Base-by-base conservation (phyloP, 2,888 invertebrate species). In the Heliconius aoede region DNA sequence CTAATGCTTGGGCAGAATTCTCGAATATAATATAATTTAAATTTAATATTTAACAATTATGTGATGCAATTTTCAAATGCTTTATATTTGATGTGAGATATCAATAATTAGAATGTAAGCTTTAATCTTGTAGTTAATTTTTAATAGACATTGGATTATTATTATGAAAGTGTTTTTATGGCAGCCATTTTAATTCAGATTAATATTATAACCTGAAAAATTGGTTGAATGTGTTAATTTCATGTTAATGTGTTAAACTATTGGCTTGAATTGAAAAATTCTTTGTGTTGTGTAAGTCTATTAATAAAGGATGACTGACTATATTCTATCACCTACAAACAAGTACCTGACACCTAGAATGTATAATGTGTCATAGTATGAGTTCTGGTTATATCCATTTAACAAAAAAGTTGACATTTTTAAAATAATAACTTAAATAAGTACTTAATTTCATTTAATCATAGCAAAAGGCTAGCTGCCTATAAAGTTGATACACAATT, bases 1-100 rank as follows among this genome's bases (percentile, higher is more conserved):
- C 4, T 1, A 69, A 15, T 21, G 11, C 36, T 36, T 30, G 72
- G 69, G 51, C 26, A 46, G 8, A 60, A 21, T 24, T 64, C 72
- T 74, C 68, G 72, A 77, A 78, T 78, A 55, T 67, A 65, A 68
- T 46, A 3, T 32, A 65, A 24, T 36, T 65, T 65, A 36, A 68
- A 64, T 58, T 55, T 64, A 55, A 55, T 55, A 55, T 46, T n/a
- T 40, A 69, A 74, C 58, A 76, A 76, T 58, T 64, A 62, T 64
- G 51, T 64, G 72, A 55, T 55, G 46, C 51, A 62, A 73, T 3
- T 62, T 21, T 71, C 28, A 64, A 32, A 73, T 36, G 65, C 65
- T 73, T 65, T 26, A 51, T 55, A 51, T 55, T 55, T 26, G 64
- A 55, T 62, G 36, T 69, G n/a, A 51, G 65, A 62, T 62, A 64